These are phyloP conservation scores for Trichosurus vulpecula DNA, from an alignment of 2,797 vertebrate species.

Conservation along the genomic window DNA sequence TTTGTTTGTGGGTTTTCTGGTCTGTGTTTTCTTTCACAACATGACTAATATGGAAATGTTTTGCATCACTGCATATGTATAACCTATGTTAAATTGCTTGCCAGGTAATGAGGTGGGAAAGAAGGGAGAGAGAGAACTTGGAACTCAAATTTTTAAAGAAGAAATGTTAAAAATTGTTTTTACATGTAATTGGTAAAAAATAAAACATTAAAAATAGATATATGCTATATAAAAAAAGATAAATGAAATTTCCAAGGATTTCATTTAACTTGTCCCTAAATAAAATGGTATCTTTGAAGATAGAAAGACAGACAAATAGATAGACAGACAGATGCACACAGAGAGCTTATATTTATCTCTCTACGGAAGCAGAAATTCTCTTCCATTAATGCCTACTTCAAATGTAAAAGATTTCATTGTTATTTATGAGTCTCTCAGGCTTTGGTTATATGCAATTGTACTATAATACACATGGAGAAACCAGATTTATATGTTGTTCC, in stretches of 20 bases:
- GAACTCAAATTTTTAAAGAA: background rate
- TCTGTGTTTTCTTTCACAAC: too few relatives aligned
- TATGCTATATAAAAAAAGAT: background rate
- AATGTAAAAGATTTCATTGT: background rate
- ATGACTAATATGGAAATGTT: too few relatives aligned
- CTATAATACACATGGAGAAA: constrained; percentile 9
- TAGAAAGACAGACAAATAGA: background rate
- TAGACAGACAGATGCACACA: background rate
- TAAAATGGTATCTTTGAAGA: background rate
- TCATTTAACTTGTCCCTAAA: background rate
- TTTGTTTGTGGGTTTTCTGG: too few relatives aligned
- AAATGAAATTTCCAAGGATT: background rate
- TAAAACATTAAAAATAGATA: background rate
- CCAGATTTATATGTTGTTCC: constrained; percentile 25
- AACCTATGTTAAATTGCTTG: too few relatives aligned
- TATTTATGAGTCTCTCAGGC: background rate
- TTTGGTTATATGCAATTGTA: background rate
- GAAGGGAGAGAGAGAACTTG: background rate
- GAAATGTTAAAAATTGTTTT: background rate
- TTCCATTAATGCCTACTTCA: constrained; percentile 31
- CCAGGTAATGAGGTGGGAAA: background rate
- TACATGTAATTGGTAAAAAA: background rate
- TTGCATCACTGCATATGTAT: too few relatives aligned
- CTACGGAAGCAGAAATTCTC: constrained; percentile 6
- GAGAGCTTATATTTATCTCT: constrained; percentile 4